Base-by-base conservation (phyloP, 2,888 invertebrate genomes). In the Lydus trimaculatus region DNA sequence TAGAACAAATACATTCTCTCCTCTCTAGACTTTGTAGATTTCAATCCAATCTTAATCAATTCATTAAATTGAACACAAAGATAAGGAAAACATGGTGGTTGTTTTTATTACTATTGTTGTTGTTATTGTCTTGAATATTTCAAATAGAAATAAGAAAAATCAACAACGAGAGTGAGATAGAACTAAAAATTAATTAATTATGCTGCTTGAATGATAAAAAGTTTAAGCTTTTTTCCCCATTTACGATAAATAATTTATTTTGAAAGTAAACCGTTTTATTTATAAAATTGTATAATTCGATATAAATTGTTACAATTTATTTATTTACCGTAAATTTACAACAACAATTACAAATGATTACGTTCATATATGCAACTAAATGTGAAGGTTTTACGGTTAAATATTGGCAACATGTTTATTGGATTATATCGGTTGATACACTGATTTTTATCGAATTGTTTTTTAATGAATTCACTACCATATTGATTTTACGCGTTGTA, bases 41-140 rank as follows among this genome's bases (percentile, higher is more conserved):
- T 25, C 52, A 23, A 52, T 52, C 52, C 52, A 52, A 23, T 52
- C 25, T 52, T 52, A 52, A 52, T 52, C 52, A 52, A 52, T 52
- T 52, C 52, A 52, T 52, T 25, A 25, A 52, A 52, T 52, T 52
- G 52, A 52, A 52, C 15, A 13, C 2, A 17, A 15, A 36, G 36
- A 48, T 13, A 48, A 11, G 11, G 7, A 43, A 43, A 43, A 17
- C 9, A 17, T 9, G 20, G 20, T 20, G 11, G 11, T n/a, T n/a
- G 8, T 23, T 48, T 20, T 23, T 9, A 11, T 48, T 43, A 36
- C 36, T 15, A 15, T 17, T 43, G 5, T 6, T 48, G 8, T 20
- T 48, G 11, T 48, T 20, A 20, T 48, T 23, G 9, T 48, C 9
- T 48, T 48, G 9, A 48, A 48, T 48, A 48, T 48, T 48, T 48